These are phyloP conservation scores for Argyra leucocephala DNA, from an alignment of 2,888 invertebrate species.

Conservation along the genomic window DNA sequence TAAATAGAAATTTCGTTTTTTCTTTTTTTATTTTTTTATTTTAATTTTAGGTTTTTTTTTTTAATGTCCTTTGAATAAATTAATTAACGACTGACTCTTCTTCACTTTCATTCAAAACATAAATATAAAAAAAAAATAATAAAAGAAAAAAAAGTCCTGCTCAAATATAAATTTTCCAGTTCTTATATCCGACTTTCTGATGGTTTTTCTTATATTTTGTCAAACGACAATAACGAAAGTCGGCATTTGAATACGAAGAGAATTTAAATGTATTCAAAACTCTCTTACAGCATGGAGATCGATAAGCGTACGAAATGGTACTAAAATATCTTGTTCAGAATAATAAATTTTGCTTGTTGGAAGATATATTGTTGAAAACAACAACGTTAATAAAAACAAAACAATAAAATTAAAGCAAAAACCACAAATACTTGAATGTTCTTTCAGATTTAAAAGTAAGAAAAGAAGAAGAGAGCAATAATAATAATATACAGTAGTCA, in stretches of 20 bases:
- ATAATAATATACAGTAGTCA: no score
- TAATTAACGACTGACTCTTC: background rate
- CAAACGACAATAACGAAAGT: background rate
- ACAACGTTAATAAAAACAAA: background rate
- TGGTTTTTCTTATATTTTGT: background rate
- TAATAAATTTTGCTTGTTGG: background rate
- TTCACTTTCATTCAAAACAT: no score
- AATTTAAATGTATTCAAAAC: background rate
- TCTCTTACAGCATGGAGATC: constrained; percentile 43
- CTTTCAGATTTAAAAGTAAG: no score
- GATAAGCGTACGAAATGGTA: constrained; percentile 45
- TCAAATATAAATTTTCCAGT: background rate
- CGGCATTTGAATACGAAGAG: background rate
- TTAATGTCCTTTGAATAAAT: background rate
- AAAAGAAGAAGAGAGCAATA: no score
- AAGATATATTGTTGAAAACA: background rate
- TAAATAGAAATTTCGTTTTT: no score
- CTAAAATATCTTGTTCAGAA: constrained; percentile 33
- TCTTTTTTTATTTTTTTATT: no score
- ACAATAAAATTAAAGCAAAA: background rate
- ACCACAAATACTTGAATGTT: background rate
- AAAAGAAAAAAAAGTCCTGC: background rate
- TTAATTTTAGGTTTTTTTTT: no score
- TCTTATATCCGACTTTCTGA: background rate
- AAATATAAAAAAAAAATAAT: background rate